Evolutionary conservation across 2,888 invertebrate species (phyloP).

Genomic region (Polylopha cassiicola): DNA sequence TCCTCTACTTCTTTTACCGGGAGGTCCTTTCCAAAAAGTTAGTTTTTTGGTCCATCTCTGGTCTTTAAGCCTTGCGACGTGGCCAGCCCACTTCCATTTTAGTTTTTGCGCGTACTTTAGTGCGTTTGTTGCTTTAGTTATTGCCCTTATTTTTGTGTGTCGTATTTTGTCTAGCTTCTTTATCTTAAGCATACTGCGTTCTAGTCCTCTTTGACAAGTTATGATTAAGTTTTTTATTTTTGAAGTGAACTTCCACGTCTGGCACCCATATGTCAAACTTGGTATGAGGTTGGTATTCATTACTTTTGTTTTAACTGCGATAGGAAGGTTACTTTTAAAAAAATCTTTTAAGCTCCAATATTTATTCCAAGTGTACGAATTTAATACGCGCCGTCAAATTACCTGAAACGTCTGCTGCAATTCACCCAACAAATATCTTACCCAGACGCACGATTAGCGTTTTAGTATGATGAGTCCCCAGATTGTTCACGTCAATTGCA

Average conservation of each 20-base stretch:
- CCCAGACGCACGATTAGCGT: constrained; percentile 8
- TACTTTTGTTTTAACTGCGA: no score
- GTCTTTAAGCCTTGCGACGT: constrained; percentile 5
- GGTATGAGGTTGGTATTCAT: constrained; percentile 2
- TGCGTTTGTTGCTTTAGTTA: no score
- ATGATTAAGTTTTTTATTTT: no score
- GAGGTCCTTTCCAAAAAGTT: no score
- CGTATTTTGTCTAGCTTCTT: constrained; percentile 13
- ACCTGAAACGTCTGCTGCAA: constrained; percentile 9
- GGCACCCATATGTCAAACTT: constrained; percentile 12
- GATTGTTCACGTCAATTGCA: no score
- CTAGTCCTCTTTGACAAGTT: constrained; percentile 13
- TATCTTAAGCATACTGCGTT: constrained; percentile 16
- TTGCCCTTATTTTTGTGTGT: constrained; percentile 18
- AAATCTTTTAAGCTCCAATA: constrained; percentile 12
- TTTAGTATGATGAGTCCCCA: no score
- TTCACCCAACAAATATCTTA: constrained; percentile 7
- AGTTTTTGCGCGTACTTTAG: constrained; percentile 7
- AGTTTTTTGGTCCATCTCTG: no score
- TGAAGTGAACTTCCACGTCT: constrained; percentile 17
- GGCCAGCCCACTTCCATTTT: constrained; percentile 8
- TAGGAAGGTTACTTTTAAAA: constrained; percentile 10
- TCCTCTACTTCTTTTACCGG: no score
- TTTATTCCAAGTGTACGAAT: constrained; percentile 8
- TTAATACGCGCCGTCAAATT: no score